Percentiles rank a stretch among this genome's conserved stretches.
Conservation (phyloP, 2,113 vertebrate species). For the Garra rufa region DNA sequence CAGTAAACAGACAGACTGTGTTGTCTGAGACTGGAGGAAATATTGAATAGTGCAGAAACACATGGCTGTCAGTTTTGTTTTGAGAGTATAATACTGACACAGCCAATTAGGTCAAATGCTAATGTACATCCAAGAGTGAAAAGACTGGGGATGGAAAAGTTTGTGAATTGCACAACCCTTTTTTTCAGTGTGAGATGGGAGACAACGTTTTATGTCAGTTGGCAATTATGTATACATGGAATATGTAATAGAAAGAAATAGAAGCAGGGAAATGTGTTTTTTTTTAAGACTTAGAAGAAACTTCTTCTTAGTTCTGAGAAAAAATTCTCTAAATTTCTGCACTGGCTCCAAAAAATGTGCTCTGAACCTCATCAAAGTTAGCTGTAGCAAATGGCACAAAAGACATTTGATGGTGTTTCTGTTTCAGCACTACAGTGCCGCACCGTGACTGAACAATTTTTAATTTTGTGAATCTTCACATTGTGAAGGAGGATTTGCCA, state of each 20-base stretch:
- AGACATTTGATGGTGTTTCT: not conserved
- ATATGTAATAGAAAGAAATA: not conserved
- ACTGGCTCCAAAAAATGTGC: not conserved
- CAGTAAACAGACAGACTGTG: not conserved
- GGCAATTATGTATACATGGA: not conserved
- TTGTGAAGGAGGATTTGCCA: not conserved
- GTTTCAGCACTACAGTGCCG: not conserved
- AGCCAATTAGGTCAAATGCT: slow-evolving; percentile 21
- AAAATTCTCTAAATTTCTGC: not conserved
- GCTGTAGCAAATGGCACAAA: slow-evolving; percentile 2
- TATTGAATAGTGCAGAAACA: not conserved
- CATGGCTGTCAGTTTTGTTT: not conserved
- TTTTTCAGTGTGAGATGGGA: not conserved
- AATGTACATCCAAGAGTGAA: not conserved
- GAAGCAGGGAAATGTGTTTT: not conserved
- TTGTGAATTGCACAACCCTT: not conserved
- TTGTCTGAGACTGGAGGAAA: not conserved
- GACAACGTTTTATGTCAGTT: not conserved
- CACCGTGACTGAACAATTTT: not conserved
- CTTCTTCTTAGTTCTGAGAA: not conserved
- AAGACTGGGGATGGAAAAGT: slow-evolving; percentile 5
- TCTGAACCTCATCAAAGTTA: not conserved
- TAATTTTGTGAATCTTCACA: not conserved
- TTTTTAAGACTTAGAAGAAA: too few relatives aligned
- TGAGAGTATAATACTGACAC: not conserved